A percentile compares a stretch with the other conserved stretches of the same genome.
Evolutionary conservation across 2,888 invertebrate species (phyloP).

Genomic region (Phasia obesa): DNA sequence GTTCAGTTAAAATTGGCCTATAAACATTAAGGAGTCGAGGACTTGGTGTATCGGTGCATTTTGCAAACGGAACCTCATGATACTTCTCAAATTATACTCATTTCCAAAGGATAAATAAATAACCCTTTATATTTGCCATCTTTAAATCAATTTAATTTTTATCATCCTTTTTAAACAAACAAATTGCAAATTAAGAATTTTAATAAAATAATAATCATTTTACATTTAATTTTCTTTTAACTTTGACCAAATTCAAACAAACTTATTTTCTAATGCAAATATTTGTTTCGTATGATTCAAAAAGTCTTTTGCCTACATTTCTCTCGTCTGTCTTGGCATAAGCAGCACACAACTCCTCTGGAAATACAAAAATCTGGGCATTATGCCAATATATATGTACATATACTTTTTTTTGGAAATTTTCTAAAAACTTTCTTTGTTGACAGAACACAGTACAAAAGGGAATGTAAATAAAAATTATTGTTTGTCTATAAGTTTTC

Average conservation of each 20-base stretch:
- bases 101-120: no score
- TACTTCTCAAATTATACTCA: no score
- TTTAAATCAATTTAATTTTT: no score
- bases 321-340: not conserved
- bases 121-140: no score
- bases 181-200: no score
- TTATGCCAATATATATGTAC: not conserved
- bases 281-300: constrained; percentile 3
- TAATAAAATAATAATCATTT: not conserved
- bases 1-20: no score
- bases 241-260: not conserved
- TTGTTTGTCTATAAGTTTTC: not conserved
- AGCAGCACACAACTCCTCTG: constrained; percentile 2
- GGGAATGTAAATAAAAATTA: not conserved
- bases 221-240: not conserved
- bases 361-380: not conserved
- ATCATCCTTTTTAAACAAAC: no score
- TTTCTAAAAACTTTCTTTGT: not conserved
- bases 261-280: not conserved
- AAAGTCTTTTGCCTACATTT: not conserved
- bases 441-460: not conserved
- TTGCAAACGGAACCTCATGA: no score
- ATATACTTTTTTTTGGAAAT: not conserved
- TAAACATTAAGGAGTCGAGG: no score
- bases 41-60: no score